These are phyloP conservation scores for Diceros bicornis DNA, from an alignment of 2,797 vertebrate species.

Conservation along the genomic window DNA sequence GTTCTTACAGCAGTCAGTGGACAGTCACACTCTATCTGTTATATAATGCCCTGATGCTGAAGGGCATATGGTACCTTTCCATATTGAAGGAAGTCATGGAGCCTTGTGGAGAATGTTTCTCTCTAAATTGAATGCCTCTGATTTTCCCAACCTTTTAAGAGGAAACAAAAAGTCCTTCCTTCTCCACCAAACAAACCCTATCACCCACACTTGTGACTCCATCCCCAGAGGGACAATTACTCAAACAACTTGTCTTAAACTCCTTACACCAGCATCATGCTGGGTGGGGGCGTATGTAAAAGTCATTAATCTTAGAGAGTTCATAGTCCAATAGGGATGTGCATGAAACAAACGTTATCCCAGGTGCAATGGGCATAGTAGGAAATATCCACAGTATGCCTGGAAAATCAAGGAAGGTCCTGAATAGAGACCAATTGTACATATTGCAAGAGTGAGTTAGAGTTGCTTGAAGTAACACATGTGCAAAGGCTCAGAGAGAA, in stretches of 20 bases:
- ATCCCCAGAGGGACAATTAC: not conserved
- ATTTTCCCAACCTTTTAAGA: not conserved
- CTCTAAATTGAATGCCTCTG: not conserved
- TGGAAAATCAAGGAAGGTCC: not conserved
- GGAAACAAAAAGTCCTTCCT: not conserved
- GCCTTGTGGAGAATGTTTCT: not conserved
- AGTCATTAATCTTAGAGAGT: not conserved
- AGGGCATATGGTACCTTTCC: accelerated
- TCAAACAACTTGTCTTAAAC: not conserved
- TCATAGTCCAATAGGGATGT: accelerated
- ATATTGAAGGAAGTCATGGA: not conserved
- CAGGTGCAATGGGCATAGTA: accelerated
- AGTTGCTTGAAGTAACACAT: not conserved
- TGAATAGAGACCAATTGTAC: accelerated
- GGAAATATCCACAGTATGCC: accelerated
- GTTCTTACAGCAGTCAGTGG: not conserved
- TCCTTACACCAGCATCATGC: accelerated
- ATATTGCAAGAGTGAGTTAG: not conserved
- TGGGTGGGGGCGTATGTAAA: accelerated
- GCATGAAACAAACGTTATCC: no score
- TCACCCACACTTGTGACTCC: no score
- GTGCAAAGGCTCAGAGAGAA: not conserved
- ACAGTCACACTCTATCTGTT: accelerated
- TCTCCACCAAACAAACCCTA: not conserved
- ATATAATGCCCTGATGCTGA: accelerated